Evolutionary conservation across 2,888 invertebrate genomes (phyloP), one percentile per base, ranked within the genome.

Genomic region (Myopa testacea): DNA sequence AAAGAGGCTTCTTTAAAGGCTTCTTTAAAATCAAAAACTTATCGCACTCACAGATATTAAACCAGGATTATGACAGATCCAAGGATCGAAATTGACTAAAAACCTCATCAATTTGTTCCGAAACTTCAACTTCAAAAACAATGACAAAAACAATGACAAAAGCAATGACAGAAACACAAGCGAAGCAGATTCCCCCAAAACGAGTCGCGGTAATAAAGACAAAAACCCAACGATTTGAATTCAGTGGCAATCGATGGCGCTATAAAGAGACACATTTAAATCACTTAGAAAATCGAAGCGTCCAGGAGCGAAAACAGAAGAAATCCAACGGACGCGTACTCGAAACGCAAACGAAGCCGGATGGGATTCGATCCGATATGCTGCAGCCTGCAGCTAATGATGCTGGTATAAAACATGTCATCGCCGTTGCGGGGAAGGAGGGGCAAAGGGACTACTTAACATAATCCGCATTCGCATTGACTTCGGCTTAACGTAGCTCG

Each of bases 201-300:
- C 52, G 50, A 62, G 62, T 26, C 55, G 37, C 55, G 37, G 34
- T 58, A 67, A 75, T 68, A 68, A 75, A 75, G 68, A 75, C 55
- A 75, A 67, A 38, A 60, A 73, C 37, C 34, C 52, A 26, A 55
- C 75, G 45, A 75, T 69, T 75, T 60, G 75, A 60, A 75, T 75
- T 75, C 75, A 68, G 58, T 60, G 69, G 75, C 75, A 69, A 16
- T 69, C 75, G 75, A 69, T 75, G 75, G 75, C 75, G 75, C 75
- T 75, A 75, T 75, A 58, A 69, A 68, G 75, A 75, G 68, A 60
- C 69, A 26, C 69, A 75, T 75, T 75, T 75, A 75, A 75, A 75
- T 75, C 75, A 75, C 68, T 75, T 60, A 65, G 40, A 10, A 52
- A 40, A 52, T 38, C 75, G 58, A 38, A 50, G 50, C 37, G 19